Conservation (phyloP, 2,888 invertebrate genomes). For the Trachelus tabidus region DNA sequence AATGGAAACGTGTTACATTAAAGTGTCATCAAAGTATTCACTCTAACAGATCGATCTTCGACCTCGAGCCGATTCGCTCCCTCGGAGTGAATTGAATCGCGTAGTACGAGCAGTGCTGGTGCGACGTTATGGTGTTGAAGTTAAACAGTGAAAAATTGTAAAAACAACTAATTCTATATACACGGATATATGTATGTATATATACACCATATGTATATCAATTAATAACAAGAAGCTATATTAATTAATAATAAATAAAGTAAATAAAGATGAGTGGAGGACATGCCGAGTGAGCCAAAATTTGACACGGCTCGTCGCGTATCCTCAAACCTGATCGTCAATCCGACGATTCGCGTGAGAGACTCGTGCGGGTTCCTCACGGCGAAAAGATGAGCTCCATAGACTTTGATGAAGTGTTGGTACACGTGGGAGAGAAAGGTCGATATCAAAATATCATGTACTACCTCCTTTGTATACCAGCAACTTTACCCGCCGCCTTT, state of each 20-base stretch:
- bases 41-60: background rate
- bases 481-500: constrained; percentile 75
- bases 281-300: constrained; percentile 38
- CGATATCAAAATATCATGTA: constrained; percentile 74
- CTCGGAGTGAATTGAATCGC: background rate
- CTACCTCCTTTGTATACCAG: constrained; percentile 74
- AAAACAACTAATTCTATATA: background rate
- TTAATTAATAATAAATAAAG: background rate
- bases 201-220: background rate
- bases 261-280: constrained; percentile 34
- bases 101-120: background rate
- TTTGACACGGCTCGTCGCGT: constrained; percentile 21
- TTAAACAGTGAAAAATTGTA: background rate
- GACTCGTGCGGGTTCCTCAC: constrained; percentile 14
- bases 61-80: background rate
- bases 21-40: background rate
- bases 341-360: constrained; percentile 20
- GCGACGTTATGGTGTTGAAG: background rate
- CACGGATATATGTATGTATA: background rate
- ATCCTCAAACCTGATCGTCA: constrained; percentile 23
- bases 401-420: constrained; percentile 72
- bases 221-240: background rate
- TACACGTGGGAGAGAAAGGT: constrained; percentile 73
- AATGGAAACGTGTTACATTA: background rate
- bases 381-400: constrained; percentile 62